Conservation (phyloP, 2,797 vertebrate species). For the Allobates femoralis region DNA sequence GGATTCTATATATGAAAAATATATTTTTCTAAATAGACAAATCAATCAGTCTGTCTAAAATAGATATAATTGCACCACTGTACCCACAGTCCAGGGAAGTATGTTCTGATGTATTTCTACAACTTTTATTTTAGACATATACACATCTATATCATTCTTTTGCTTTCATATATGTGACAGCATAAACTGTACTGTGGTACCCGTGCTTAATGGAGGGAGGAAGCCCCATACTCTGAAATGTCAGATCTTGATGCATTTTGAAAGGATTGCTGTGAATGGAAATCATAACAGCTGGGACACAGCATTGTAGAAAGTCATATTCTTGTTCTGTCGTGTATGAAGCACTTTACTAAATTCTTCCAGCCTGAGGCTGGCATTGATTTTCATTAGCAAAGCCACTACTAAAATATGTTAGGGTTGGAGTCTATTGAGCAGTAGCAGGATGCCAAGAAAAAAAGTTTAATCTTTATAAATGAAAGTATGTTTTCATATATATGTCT, state of each 20-base stretch:
- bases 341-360: slow-evolving; percentile 45
- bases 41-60: neutral
- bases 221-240: slow-evolving; percentile 39
- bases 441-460: slow-evolving; percentile 17
- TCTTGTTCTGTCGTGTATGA: slow-evolving; percentile 43
- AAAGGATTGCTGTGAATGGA: slow-evolving; percentile 45
- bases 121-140: neutral
- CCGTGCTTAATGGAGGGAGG: slow-evolving; percentile 21
- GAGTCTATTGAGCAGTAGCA: slow-evolving; percentile 46
- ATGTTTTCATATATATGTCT: slow-evolving; percentile 23
- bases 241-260: slow-evolving; percentile 51
- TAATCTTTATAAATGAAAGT: slow-evolving; percentile 2
- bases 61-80: neutral
- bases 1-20: neutral
- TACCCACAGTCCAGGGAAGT: neutral
- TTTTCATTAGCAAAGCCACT: slow-evolving; percentile 59
- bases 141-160: neutral
- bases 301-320: slow-evolving; percentile 41
- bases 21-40: neutral
- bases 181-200: slow-evolving; percentile 14
- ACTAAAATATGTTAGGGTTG: slow-evolving; percentile 53
- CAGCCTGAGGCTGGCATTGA: slow-evolving; percentile 51
- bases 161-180: neutral
- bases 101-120: neutral
- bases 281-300: slow-evolving; percentile 54